Percentiles rank a stretch among this genome's conserved stretches.
Evolutionary conservation across 2,888 invertebrate genomes (phyloP).

Genomic region (Melanargia galathea): DNA sequence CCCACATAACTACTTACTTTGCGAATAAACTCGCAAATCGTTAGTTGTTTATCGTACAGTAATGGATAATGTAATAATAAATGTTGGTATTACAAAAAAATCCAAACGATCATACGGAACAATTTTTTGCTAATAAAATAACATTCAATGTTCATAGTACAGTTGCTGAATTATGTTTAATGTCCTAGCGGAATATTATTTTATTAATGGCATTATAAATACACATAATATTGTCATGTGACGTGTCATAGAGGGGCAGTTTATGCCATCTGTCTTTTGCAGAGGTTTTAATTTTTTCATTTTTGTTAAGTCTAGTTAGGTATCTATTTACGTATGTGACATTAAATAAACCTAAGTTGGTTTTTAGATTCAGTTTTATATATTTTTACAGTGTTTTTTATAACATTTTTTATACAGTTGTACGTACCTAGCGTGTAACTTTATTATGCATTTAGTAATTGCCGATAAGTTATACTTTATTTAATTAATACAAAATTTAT

Average conservation of each 20-base stretch:
- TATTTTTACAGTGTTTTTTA: too few species aligned
- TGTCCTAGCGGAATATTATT: slow-evolving; percentile 61
- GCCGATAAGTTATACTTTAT: slow-evolving; percentile 33
- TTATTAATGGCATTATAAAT: slow-evolving; percentile 80
- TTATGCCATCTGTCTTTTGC: slow-evolving; percentile 48
- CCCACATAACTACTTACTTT: background rate
- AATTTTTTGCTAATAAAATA: slow-evolving; percentile 69
- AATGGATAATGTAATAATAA: background rate
- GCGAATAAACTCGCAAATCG: background rate
- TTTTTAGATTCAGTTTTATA: too few species aligned
- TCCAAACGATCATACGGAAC: slow-evolving; percentile 28
- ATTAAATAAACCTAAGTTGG: too few species aligned
- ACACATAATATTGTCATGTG: slow-evolving; percentile 65
- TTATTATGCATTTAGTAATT: slow-evolving; percentile 33
- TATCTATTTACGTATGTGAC: too few species aligned
- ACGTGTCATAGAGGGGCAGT: slow-evolving; percentile 63
- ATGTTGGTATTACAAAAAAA: background rate
- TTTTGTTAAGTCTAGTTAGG: too few species aligned
- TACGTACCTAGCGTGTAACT: slow-evolving; percentile 10
- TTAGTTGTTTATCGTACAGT: background rate
- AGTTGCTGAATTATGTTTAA: slow-evolving; percentile 66
- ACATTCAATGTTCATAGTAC: slow-evolving; percentile 73
- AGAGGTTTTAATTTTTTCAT: background rate
- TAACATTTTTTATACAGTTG: background rate
- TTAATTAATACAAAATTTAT: slow-evolving; percentile 40